Evolutionary conservation across 2,888 invertebrate genomes (phyloP).

Genomic region (Drosophila cognata): DNA sequence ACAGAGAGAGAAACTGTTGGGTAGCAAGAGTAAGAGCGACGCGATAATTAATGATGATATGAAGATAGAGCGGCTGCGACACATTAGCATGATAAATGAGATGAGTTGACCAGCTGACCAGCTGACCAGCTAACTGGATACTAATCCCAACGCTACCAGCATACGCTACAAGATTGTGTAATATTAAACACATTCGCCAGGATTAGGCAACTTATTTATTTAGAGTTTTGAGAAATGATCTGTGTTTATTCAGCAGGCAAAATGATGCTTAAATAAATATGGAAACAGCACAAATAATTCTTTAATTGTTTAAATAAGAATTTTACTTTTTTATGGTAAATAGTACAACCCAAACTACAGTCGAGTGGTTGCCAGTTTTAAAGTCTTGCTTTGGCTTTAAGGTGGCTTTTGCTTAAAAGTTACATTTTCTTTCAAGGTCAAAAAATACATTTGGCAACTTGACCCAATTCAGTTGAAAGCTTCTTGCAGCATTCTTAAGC

Average conservation of each 20-base stretch:
- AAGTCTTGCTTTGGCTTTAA: not conserved
- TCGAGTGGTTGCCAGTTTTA: not conserved
- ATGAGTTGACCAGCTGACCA: conserved; percentile 37
- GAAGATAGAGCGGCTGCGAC: conserved; percentile 40
- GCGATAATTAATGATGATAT: conserved; percentile 71
- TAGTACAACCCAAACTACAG: no score
- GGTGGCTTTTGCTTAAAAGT: not conserved
- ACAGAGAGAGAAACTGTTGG: not conserved
- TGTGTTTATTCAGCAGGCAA: conserved; percentile 1
- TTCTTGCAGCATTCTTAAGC: conserved; percentile 55
- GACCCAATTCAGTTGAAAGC: conserved; percentile 57
- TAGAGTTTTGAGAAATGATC: conserved; percentile 25
- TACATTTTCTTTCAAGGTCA: conserved; percentile 33
- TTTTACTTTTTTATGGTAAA: not conserved
- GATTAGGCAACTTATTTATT: conserved; percentile 8
- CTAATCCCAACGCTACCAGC: conserved; percentile 43
- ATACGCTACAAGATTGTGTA: conserved; percentile 51
- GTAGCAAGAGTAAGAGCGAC: conserved; percentile 25
- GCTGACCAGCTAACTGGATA: conserved; percentile 32
- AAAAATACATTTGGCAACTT: conserved; percentile 25
- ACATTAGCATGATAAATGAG: conserved; percentile 76
- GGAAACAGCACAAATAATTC: not conserved
- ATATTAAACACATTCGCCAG: conserved; percentile 45
- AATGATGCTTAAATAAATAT: not conserved
- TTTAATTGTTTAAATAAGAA: not conserved